Percentiles rank a stretch among this genome's conserved stretches.
Evolutionary conservation across 2,113 vertebrate genomes (phyloP).

Genomic region (Rynchops niger): DNA sequence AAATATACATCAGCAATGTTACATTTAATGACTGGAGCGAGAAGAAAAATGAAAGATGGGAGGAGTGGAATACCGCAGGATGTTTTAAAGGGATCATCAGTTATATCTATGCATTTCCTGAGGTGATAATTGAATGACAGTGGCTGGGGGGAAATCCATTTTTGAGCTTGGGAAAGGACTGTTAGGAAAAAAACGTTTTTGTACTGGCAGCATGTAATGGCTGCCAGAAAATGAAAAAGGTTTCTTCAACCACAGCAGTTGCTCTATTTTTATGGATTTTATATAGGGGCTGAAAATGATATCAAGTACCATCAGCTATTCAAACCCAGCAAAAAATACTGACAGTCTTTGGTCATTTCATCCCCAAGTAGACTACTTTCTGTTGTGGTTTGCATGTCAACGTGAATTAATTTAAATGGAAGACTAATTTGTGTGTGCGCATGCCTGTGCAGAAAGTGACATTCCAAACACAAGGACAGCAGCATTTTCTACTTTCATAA

Average conservation of each 20-base stretch:
- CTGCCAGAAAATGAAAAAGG: constrained; percentile 61
- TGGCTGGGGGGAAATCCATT: constrained; percentile 77
- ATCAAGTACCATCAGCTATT: neutral
- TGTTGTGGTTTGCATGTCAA: neutral
- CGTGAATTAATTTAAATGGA: constrained; percentile 41
- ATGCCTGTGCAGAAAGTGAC: neutral
- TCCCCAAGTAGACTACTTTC: neutral
- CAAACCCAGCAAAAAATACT: constrained; percentile 14
- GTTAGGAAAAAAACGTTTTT: constrained; percentile 57
- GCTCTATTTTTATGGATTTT: constrained; percentile 25
- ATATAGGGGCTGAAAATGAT: constrained; percentile 3
- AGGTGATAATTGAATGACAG: constrained; percentile 81
- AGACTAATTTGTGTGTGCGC: neutral
- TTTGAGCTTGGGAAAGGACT: constrained; percentile 68
- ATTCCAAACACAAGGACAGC: neutral
- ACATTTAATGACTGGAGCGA: constrained; percentile 67
- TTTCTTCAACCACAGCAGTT: constrained; percentile 8
- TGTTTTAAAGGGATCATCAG: constrained; percentile 75
- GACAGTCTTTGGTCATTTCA: neutral
- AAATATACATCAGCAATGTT: constrained; percentile 73
- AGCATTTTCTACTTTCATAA: neutral
- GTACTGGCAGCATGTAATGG: constrained; percentile 69
- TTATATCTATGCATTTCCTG: constrained; percentile 75
- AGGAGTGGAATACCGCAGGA: constrained; percentile 43
- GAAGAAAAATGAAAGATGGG: constrained; percentile 68